Percentiles rank a stretch among this genome's conserved stretches.
Conservation (phyloP, 2,888 invertebrate genomes). For the Ceriagrion tenellum region DNA sequence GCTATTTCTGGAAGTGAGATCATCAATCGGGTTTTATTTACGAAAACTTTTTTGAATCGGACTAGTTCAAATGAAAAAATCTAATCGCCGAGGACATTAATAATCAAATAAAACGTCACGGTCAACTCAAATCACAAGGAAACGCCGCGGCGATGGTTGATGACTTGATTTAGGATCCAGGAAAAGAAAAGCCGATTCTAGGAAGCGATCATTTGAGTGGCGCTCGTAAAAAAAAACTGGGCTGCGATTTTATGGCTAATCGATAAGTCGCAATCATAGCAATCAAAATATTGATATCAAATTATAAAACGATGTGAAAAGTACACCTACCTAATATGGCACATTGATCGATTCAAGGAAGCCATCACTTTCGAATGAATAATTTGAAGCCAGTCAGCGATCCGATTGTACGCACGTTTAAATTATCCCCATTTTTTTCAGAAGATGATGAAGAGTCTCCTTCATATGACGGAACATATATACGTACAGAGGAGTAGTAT, state of each 20-base stretch:
- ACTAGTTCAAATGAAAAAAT: too few relatives aligned
- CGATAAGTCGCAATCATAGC: background rate
- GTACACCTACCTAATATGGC: background rate
- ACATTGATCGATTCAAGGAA: background rate
- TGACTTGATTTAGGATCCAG: background rate
- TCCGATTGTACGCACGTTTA: too few relatives aligned
- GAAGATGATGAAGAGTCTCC: too few relatives aligned
- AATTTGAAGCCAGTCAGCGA: background rate
- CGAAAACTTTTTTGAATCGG: background rate
- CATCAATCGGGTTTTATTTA: background rate
- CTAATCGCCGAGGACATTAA: background rate
- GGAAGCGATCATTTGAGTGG: background rate
- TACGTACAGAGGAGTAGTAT: too few relatives aligned
- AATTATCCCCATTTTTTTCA: too few relatives aligned
- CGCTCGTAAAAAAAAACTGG: background rate
- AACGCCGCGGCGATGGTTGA: background rate
- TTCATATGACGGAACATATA: too few relatives aligned
- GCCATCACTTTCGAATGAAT: background rate
- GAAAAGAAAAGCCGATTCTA: background rate
- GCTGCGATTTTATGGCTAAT: background rate
- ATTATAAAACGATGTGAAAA: background rate
- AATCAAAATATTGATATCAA: background rate
- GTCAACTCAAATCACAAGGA: background rate
- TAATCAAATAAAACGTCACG: background rate
- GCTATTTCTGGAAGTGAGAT: background rate